These are phyloP conservation scores for Eulemur macaco DNA, from an alignment of 2,113 vertebrate genomes.

Conservation along the genomic window DNA sequence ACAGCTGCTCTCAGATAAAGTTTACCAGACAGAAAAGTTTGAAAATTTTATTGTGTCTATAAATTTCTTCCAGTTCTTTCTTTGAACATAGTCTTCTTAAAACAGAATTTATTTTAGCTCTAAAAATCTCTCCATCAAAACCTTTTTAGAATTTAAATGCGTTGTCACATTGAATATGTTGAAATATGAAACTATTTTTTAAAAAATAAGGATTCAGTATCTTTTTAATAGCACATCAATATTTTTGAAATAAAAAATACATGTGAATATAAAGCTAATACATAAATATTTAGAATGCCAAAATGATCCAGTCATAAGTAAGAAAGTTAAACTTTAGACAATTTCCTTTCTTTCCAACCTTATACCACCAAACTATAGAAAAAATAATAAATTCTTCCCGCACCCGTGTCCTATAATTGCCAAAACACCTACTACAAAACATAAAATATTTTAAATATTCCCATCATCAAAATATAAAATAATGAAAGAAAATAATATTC, in stretches of 20 bases:
- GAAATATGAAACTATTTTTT: not conserved
- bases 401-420: not conserved
- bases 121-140: not conserved
- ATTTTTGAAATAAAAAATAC: conserved; percentile 22
- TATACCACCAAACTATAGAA: not conserved
- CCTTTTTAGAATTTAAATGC: not conserved
- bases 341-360: not conserved
- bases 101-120: not conserved
- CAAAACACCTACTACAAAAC: not conserved
- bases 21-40: not conserved
- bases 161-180: not conserved
- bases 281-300: conserved; percentile 17
- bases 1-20: not conserved
- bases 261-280: not conserved
- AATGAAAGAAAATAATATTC: not conserved
- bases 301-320: not conserved
- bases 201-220: not conserved
- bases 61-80: not conserved
- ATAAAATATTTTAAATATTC: not conserved
- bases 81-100: conserved; percentile 22
- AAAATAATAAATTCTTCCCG: not conserved
- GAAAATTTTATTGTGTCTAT: not conserved
- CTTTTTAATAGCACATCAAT: conserved; percentile 1
- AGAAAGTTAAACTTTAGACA: not conserved
- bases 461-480: not conserved